phyloP scores from a whole-genome alignment of 2,797 vertebrate genomes.

The Anas flavirostris region DNA sequence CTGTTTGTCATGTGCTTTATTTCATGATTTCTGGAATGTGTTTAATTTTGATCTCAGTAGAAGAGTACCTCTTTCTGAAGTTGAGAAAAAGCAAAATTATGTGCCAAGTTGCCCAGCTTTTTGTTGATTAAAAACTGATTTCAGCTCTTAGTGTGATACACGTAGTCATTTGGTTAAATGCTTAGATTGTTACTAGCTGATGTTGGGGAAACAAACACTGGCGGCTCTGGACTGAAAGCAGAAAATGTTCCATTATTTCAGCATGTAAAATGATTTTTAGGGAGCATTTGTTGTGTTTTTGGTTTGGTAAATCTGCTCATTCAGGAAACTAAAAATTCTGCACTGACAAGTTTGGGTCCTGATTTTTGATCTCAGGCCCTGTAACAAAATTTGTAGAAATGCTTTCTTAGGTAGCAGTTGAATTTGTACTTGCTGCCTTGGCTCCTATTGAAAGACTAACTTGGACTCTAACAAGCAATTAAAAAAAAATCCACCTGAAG shows the following conservation, averaged over 20 bases:
- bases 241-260: background rate
- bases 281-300: background rate
- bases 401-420: background rate
- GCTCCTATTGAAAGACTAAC: background rate
- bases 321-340: background rate
- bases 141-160: background rate
- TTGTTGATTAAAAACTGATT: background rate
- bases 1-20: background rate
- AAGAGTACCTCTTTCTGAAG: background rate
- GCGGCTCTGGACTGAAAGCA: background rate
- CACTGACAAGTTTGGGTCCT: fast-evolving
- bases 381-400: background rate
- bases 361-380: background rate
- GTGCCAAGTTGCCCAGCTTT: background rate
- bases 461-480: background rate
- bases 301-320: background rate
- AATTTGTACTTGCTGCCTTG: background rate
- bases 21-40: background rate
- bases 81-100: background rate
- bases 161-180: background rate
- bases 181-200: background rate
- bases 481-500: background rate
- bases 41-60: background rate
- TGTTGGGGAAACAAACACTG: background rate
- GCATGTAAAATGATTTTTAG: background rate